Base-by-base conservation (phyloP, 2,888 invertebrate genomes). In the Polydrusus cervinus region DNA sequence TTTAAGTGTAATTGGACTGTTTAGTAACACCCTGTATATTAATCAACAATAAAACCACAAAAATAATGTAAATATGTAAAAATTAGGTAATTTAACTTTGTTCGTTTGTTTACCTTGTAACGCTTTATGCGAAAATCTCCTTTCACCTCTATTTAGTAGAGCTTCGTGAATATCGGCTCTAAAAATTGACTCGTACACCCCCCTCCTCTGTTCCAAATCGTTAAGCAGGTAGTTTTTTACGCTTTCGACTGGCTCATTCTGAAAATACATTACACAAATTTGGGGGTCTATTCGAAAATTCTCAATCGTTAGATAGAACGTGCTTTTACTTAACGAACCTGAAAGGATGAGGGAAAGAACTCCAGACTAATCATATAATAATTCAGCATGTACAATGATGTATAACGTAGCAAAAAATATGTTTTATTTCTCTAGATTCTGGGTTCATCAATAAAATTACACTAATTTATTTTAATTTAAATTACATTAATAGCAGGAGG, bases 161-260 rank as follows among this genome's bases (percentile, higher is more conserved):
- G 94, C 94, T 60, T 95, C 92, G 85, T 99, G 98, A 2, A 94
- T 92, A 0, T 91, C 90, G 1, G 93, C 92, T 84, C 97, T 94
- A 85, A 98, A 97, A 80, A 98, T 94, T 7, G 97, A 95, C 69
- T 95, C 93, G 87, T 97, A 98, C 0, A 95, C 93, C 81, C 96
- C 95, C 70, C 92, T 90, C 0, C 94, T 90, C 78, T 95, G 95
- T 82, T 93, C 92, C 30, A 94, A 91, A 81, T 95, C 95, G 79
- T 92, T 90, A 45, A 94, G 85, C 5, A 93, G 89, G 80, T 93
- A 93, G 11, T 89, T 90, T 51, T 92, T 91, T 0, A 84, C 76
- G 20, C 74, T 78, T 57, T 84, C 85, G 0, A 78, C 76, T 40
- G 79, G 71, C 78, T 84, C 84, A 18, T 78, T 80, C 85, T 86